Base-by-base conservation (phyloP, 1,140 invertebrate species). In the Bombus turneri region DNA sequence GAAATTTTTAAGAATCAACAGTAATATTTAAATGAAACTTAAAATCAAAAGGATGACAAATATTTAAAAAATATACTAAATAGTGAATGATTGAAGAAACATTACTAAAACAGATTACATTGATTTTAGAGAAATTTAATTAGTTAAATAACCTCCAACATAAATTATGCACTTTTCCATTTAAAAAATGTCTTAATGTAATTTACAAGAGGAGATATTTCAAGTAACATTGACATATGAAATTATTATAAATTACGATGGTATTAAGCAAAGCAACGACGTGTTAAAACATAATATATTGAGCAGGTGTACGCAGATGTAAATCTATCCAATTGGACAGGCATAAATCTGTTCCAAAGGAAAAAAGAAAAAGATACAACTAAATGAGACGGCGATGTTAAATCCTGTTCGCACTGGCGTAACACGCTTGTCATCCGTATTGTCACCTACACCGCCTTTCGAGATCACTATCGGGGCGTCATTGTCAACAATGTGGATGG, bases 341-440 rank as follows among this genome's bases (percentile, higher is more conserved):
- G 10, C 25, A 71, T 31, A 66, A 74, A 83, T 79, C 64, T 34
- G 47, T 41, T 39, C 8, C 37, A 9, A 28, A 9, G 3, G 31
- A 5, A 43, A n/a, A 34, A n/a, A n/a, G 6, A 53, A 12, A 13
- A 39, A 6, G 13, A 22, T 57, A 69, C 12, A 28, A 39, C 10
- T 53, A 53, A 53, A 78, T 37, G 4, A 37, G 47, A 57, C 25
- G 47, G 34, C n/a, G 39, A 31, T 47, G 68, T 84, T 73, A 80
- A 72, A 85, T 80, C 77, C 68, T 85, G 83, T 85, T 80, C 53
- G 2, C 68, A 59, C 25, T 10, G 28, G 41, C 73, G 53, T 85
- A 73, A 85, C 41, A 72, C 83, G 76, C 57, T 80, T 80, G 83
- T 83, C 73, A 53, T 41, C 53, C 41, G 59, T 68, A 68, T 76